Evolutionary conservation across 2,888 invertebrate species (phyloP), one percentile per base, ranked within the genome.

Genomic region (Drepana falcataria): DNA sequence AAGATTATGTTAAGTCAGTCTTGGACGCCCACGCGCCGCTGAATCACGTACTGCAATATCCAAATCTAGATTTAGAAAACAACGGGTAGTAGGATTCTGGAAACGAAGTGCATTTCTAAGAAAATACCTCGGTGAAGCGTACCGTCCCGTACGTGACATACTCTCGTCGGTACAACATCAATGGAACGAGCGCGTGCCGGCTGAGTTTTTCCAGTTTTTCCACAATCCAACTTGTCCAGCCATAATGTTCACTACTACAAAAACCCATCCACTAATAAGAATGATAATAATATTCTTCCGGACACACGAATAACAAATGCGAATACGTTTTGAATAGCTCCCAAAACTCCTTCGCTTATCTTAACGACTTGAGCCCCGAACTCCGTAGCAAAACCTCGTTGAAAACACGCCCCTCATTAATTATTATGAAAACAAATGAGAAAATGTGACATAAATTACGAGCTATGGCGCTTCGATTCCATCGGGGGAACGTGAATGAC

Each of bases 41-140:
- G 66, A 73, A 75, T 77, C 83, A 86, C 87, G 84, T 87, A 83
- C 83, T 71, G 79, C 77, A 75, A 81, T 77, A 77, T 77, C 76
- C 73, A 79, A 79, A 81, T 83, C 81, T 83, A 86, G 86, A 86
- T 87, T 79, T 79, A 75, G 75, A 71, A 73, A 73, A 68, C 74
- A 79, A 79, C 72, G 73, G 69, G 66, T 9, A 71, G 69, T 61
- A 69, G 72, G 68, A 71, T 81, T 83, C 82, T 77, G 71, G 69
- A 79, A 82, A 82, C 73, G 67, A 69, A 68, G 77, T 79, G 79
- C 81, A 80, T 73, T 86, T 84, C 85, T 74, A 68, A 76, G 85
- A 85, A 85, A 65, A 77, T 71, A 64, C 69, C 73, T 75, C 66
- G 61, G 66, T 58, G 64, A 64, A 75, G 70, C 60, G 70, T 66